Evolutionary conservation across 2,888 invertebrate genomes (phyloP).

Genomic region (Hermodice carunculata): DNA sequence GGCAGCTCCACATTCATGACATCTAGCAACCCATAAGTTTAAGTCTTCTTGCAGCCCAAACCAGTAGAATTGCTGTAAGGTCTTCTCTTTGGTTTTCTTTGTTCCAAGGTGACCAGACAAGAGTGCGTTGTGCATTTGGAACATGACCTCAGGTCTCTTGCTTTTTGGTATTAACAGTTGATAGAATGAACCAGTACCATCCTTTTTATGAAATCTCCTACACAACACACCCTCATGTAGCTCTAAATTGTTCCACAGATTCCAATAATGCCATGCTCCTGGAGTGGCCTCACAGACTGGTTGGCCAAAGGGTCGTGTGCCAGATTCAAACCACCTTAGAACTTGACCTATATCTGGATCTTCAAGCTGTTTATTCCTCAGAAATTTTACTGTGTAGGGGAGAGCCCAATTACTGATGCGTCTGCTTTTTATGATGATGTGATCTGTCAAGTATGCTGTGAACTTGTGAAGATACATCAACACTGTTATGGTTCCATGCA

Average conservation of each 20-base stretch:
- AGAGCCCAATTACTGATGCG: neutral
- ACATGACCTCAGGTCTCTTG: neutral
- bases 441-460: too few species aligned
- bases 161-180: neutral
- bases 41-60: too few species aligned
- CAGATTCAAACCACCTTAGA: neutral
- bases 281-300: neutral
- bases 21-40: neutral
- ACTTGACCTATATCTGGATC: neutral
- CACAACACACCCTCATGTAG: neutral
- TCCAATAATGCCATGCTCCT: neutral
- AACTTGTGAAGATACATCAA: too few species aligned
- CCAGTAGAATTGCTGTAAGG: neutral
- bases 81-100: neutral
- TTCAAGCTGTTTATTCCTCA: neutral
- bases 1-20: neutral
- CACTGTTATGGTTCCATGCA: too few species aligned
- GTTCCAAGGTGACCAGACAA: slow-evolving; percentile 1
- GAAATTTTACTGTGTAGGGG: neutral
- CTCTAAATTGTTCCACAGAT: neutral
- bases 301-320: neutral
- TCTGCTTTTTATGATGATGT: too few species aligned
- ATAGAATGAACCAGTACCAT: neutral
- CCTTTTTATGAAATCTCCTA: neutral
- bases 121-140: neutral